phyloP scores from a whole-genome alignment of 2,888 invertebrate species.

The Nowickia ferox region DNA sequence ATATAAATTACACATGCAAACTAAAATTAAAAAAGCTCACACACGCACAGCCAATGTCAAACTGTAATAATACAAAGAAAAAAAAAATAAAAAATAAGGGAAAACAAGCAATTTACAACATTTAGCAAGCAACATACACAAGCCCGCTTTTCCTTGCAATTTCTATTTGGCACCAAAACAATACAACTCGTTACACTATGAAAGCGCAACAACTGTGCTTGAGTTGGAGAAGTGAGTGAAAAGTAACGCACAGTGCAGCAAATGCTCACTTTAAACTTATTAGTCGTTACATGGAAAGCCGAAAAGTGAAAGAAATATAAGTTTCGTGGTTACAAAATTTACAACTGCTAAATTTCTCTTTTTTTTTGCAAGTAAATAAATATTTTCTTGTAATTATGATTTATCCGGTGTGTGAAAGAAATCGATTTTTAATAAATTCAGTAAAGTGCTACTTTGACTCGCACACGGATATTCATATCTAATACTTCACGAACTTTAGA shows the following conservation, averaged over 20 bases:
- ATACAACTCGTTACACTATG: slow-evolving; percentile 15
- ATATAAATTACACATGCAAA: slow-evolving; percentile 40
- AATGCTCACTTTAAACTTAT: not conserved
- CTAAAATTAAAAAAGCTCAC: slow-evolving; percentile 9
- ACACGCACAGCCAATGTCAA: slow-evolving; percentile 14
- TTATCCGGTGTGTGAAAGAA: too few species aligned
- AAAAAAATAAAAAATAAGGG: slow-evolving; percentile 20
- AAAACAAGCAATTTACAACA: slow-evolving; percentile 5
- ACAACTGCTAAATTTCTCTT: too few species aligned
- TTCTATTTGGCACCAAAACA: slow-evolving; percentile 29
- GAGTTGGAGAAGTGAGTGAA: slow-evolving; percentile 39
- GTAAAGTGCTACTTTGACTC: too few species aligned
- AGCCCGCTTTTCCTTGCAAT: slow-evolving; percentile 8
- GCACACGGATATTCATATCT: too few species aligned
- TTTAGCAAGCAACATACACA: not conserved
- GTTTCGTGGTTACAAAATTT: too few species aligned
- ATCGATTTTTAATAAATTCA: too few species aligned
- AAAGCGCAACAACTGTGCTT: slow-evolving; percentile 69
- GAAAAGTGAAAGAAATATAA: too few species aligned
- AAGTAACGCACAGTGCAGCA: not conserved
- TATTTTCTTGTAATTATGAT: too few species aligned
- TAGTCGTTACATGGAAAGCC: not conserved
- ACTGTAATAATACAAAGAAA: slow-evolving; percentile 11
- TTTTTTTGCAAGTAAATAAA: too few species aligned
- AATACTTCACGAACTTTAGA: too few species aligned